Conservation (phyloP, 1,140 invertebrate genomes). For the Dufourea novaeangliae region DNA sequence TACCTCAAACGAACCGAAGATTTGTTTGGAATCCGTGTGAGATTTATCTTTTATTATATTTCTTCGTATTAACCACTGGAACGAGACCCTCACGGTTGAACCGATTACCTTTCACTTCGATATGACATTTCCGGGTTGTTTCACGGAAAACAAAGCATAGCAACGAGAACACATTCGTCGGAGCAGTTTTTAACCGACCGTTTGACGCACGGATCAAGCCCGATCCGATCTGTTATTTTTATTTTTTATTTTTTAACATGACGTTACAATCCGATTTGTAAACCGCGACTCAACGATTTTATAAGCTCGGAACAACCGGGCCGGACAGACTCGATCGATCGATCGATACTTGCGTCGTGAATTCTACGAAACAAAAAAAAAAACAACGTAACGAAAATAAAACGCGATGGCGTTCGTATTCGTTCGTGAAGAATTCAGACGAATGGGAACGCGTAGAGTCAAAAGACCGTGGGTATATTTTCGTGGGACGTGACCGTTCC, state of each 20-base stretch:
- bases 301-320: too few species aligned
- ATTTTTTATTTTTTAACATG: not conserved
- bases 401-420: slow-evolving; percentile 22
- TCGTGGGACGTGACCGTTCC: slow-evolving; percentile 38
- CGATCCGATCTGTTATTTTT: not conserved
- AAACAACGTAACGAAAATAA: too few species aligned
- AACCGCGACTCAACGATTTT: too few species aligned
- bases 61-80: not conserved
- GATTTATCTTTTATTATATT: not conserved
- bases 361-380: too few species aligned
- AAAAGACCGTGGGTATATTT: slow-evolving; percentile 23
- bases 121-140: not conserved
- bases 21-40: not conserved
- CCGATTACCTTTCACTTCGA: not conserved
- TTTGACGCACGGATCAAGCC: not conserved
- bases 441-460: too few species aligned
- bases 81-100: not conserved
- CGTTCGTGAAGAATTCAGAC: slow-evolving; percentile 1
- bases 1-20: too few species aligned
- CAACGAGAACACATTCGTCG: not conserved
- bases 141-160: too few species aligned
- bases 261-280: too few species aligned
- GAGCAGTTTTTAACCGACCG: not conserved
- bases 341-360: slow-evolving; percentile 49
- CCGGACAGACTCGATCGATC: not conserved